A percentile compares a stretch with the other conserved stretches of the same genome.
phyloP scores from a whole-genome alignment of 2,888 invertebrate species.

The Xanthorhoe designata region DNA sequence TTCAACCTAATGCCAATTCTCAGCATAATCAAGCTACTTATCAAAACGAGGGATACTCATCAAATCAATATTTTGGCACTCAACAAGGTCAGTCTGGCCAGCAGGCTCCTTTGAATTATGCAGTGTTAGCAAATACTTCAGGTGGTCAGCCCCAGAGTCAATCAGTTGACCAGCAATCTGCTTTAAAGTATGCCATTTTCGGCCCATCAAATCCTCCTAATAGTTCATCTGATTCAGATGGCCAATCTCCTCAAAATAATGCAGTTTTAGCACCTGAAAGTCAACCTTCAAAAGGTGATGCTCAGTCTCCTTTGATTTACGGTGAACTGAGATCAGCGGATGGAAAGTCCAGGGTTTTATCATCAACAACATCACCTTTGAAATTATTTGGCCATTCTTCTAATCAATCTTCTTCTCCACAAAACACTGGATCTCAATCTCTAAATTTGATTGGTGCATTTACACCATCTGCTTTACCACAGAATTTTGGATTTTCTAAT shows the following conservation, averaged over 20 bases:
- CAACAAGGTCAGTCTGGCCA: conserved; percentile 17
- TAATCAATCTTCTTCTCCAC: conserved; percentile 1
- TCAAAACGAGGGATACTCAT: conserved; percentile 9
- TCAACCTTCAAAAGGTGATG: conserved; percentile 15
- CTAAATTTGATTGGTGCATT: not conserved
- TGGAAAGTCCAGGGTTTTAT: conserved; percentile 11
- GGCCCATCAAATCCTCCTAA: conserved; percentile 15
- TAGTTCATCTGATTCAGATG: conserved; percentile 1
- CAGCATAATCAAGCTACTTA: no score
- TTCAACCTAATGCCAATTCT: conserved; percentile 7
- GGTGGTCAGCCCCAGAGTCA: conserved; percentile 19
- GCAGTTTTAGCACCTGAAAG: conserved; percentile 9
- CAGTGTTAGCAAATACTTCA: conserved; percentile 3
- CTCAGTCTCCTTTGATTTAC: conserved; percentile 15
- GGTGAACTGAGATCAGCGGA: not conserved
- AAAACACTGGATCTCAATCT: not conserved
- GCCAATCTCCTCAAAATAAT: conserved; percentile 11
- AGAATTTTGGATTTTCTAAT: conserved; percentile 1
- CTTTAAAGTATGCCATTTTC: conserved; percentile 13
- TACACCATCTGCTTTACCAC: conserved; percentile 1
- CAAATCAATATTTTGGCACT: conserved; percentile 20
- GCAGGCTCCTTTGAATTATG: conserved; percentile 13
- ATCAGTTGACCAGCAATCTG: conserved; percentile 11
- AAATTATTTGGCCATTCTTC: conserved; percentile 8
- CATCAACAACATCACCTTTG: conserved; percentile 17